Percentiles rank a stretch among this genome's conserved stretches.
These are phyloP conservation scores for Xenopus tropicalis DNA, from an alignment of 2,113 vertebrate species.

Conservation along the genomic window DNA sequence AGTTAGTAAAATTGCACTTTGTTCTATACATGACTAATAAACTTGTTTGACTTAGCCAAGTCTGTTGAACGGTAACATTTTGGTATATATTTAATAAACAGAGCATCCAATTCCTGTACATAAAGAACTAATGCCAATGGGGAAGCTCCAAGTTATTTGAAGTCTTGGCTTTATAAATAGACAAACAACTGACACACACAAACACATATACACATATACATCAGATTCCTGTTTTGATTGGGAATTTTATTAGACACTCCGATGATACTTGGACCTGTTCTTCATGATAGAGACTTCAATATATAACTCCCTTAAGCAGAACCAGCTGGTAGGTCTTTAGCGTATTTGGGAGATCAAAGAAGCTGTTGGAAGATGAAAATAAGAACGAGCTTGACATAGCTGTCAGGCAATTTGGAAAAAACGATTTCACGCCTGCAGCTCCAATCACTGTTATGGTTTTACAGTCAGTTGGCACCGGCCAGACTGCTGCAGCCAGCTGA, in stretches of 20 bases:
- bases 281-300: neutral
- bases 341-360: conserved; percentile 22
- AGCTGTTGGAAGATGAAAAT: conserved; percentile 21
- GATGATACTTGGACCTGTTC: neutral
- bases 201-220: too few species aligned
- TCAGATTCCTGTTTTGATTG: too few species aligned
- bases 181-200: too few species aligned
- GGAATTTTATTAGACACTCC: neutral
- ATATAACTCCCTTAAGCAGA: conserved; percentile 4
- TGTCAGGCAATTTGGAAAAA: conserved; percentile 12
- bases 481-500: neutral
- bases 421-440: conserved; percentile 20
- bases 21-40: too few species aligned
- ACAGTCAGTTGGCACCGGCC: conserved; percentile 1
- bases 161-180: too few species aligned
- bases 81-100: too few species aligned
- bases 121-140: too few species aligned
- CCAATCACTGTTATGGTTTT: neutral
- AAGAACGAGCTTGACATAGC: conserved; percentile 12
- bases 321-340: conserved; percentile 16
- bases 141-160: too few species aligned
- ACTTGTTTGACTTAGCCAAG: too few species aligned
- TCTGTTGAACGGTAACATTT: too few species aligned
- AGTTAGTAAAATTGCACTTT: too few species aligned
- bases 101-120: too few species aligned